phyloP scores from a whole-genome alignment of 2,113 vertebrate species.

The Struthio camelus region DNA sequence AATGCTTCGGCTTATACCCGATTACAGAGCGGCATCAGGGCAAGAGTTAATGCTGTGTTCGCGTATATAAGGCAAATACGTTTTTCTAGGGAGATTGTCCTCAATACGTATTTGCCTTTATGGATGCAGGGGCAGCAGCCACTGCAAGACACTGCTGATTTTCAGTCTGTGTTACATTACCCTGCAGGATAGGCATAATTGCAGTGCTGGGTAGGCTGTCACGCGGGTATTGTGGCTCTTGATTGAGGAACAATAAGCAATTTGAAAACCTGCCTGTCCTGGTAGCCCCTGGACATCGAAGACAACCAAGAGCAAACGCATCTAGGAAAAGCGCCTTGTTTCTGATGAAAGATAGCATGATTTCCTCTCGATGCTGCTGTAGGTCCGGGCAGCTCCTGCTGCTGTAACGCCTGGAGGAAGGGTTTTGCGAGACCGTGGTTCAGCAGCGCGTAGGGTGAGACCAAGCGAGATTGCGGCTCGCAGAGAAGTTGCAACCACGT shows the following conservation, averaged over 20 bases:
- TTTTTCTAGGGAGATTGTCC: not conserved
- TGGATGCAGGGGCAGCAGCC: not conserved
- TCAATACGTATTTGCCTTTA: not conserved
- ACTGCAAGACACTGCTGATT: not conserved
- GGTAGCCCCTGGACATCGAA: not conserved
- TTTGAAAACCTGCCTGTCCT: not conserved
- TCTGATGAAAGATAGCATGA: not conserved
- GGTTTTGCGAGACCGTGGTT: not conserved
- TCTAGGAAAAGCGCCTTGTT: not conserved
- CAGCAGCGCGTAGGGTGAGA: too few species aligned
- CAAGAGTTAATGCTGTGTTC: not conserved
- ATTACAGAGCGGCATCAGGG: rapidly evolving
- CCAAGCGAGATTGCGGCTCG: too few species aligned
- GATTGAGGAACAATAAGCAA: not conserved
- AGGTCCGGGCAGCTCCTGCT: not conserved
- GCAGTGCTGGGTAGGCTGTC: not conserved
- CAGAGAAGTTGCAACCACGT: too few species aligned
- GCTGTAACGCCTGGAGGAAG: not conserved
- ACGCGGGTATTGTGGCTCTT: not conserved
- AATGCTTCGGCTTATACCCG: not conserved
- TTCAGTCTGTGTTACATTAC: rapidly evolving
- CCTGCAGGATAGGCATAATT: rapidly evolving
- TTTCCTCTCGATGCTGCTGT: not conserved
- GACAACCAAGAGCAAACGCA: rapidly evolving
- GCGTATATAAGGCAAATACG: not conserved